Evolutionary conservation across 2,888 invertebrate genomes (phyloP).

Genomic region (Baronia brevicornis): DNA sequence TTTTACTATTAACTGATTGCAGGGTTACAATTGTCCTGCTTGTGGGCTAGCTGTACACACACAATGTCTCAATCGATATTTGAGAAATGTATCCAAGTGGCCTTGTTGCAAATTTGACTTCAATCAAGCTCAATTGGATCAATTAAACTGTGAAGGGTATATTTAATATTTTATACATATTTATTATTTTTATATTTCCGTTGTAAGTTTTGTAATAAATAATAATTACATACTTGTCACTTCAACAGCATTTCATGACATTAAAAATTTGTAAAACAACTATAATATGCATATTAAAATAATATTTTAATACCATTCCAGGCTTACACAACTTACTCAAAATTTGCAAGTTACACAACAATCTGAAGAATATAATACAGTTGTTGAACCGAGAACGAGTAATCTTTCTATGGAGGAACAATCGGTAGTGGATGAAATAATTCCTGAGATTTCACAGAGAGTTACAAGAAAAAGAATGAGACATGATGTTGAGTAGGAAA

Average conservation of each 20-base stretch:
- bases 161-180: slow-evolving; percentile 6
- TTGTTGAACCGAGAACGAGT: slow-evolving; percentile 17
- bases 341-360: slow-evolving; percentile 23
- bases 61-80: slow-evolving; percentile 46
- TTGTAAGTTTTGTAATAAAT: too few relatives aligned
- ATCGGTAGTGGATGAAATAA: slow-evolving; percentile 33
- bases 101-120: slow-evolving; percentile 61
- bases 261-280: too few relatives aligned
- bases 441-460: slow-evolving; percentile 45
- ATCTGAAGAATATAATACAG: slow-evolving; percentile 20
- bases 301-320: too few relatives aligned
- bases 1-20: slow-evolving; percentile 22
- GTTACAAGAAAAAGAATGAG: slow-evolving; percentile 45
- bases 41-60: slow-evolving; percentile 53
- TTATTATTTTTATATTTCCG: neutral
- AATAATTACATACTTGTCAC: too few relatives aligned
- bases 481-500: slow-evolving; percentile 17
- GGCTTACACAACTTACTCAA: slow-evolving; percentile 36
- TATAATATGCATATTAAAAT: too few relatives aligned
- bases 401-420: slow-evolving; percentile 26
- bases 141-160: slow-evolving; percentile 38
- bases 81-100: slow-evolving; percentile 56
- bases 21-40: slow-evolving; percentile 59
- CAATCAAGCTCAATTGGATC: slow-evolving; percentile 38
- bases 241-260: too few relatives aligned